A percentile compares a stretch with the other conserved stretches of the same genome.
phyloP scores from a whole-genome alignment of 1,140 invertebrate species.

The Ephestia elutella region DNA sequence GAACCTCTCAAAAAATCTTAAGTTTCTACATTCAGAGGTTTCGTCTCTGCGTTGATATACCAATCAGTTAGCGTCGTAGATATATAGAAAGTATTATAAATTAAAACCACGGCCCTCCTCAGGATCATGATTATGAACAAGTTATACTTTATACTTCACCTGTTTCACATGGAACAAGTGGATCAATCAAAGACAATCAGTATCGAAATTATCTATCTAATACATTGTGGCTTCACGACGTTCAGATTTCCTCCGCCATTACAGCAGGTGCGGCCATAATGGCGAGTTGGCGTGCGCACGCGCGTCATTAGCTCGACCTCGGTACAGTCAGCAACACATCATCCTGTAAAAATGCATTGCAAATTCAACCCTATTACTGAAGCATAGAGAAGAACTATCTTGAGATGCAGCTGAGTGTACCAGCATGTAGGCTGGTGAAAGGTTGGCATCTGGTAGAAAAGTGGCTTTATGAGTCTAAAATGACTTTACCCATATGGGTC shows the following conservation, averaged over 20 bases:
- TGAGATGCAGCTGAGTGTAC: background rate
- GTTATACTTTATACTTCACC: background rate
- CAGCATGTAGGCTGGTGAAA: background rate
- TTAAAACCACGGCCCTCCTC: background rate
- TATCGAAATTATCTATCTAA: background rate
- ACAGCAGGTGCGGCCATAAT: conserved; percentile 30
- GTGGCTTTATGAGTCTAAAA: background rate
- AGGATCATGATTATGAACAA: background rate
- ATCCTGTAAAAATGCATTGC: too few species aligned
- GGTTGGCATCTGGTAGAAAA: background rate
- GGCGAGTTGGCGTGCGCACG: conserved; percentile 30
- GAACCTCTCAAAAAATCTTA: too few species aligned
- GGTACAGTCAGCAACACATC: background rate
- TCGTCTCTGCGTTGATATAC: too few species aligned
- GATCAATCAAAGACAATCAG: conserved; percentile 1
- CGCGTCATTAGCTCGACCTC: conserved; percentile 25
- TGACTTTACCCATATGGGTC: too few species aligned
- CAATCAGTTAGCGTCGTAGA: too few species aligned
- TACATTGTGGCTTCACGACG: background rate
- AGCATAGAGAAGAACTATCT: too few species aligned
- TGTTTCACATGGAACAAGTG: background rate
- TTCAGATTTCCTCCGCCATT: conserved; percentile 16
- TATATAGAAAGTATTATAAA: too few species aligned
- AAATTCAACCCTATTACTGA: too few species aligned
- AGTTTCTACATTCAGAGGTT: too few species aligned